Conservation (phyloP, 1,140 invertebrate genomes). For the Phenacoccus solenopsis region DNA sequence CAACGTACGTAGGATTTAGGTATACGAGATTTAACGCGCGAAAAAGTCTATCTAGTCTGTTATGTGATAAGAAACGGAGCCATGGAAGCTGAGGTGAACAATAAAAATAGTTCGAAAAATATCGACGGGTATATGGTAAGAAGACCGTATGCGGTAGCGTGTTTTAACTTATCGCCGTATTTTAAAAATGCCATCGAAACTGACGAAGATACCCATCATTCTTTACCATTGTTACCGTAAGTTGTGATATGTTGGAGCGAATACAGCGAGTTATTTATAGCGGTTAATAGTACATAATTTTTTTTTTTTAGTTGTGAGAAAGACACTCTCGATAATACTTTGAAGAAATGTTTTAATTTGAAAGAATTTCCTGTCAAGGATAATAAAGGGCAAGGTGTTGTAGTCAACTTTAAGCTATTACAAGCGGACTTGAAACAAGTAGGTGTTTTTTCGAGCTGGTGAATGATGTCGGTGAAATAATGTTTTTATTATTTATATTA, state of each 20-base stretch:
- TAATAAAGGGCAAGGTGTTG: slow-evolving; percentile 60
- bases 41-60: slow-evolving; percentile 78
- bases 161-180: slow-evolving; percentile 68
- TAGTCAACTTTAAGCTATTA: slow-evolving; percentile 68
- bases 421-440: slow-evolving; percentile 82
- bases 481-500: no score
- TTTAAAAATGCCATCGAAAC: slow-evolving; percentile 54
- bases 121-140: slow-evolving; percentile 43
- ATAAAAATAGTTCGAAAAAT: slow-evolving; percentile 20
- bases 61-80: slow-evolving; percentile 72
- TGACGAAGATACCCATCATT: slow-evolving; percentile 65
- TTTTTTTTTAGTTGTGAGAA: slow-evolving; percentile 58
- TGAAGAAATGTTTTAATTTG: slow-evolving; percentile 63
- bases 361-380: slow-evolving; percentile 64
- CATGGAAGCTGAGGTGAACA: slow-evolving; percentile 57
- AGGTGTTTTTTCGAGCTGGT: slow-evolving; percentile 20
- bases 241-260: slow-evolving; percentile 24
- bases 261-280: no score
- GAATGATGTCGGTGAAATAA: no score
- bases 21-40: slow-evolving; percentile 60
- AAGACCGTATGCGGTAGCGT: slow-evolving; percentile 76
- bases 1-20: slow-evolving; percentile 71
- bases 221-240: slow-evolving; percentile 73
- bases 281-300: slow-evolving; percentile 19
- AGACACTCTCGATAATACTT: slow-evolving; percentile 71